phyloP scores from a whole-genome alignment of 92 coral and sea anemone species.

The Galaxea fascicularis region DNA sequence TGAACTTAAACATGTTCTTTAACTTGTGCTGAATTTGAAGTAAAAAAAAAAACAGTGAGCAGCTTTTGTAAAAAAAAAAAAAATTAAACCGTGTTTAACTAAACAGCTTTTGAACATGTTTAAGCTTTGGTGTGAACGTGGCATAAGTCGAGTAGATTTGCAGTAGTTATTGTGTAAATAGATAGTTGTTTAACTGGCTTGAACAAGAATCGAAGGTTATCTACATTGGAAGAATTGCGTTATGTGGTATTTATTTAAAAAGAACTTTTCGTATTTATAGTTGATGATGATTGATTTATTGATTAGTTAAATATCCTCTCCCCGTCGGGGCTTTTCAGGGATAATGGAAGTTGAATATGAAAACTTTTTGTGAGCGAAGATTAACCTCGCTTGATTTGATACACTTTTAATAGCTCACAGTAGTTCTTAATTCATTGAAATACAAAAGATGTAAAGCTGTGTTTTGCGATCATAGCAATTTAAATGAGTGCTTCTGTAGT shows the following conservation, averaged over 20 bases:
- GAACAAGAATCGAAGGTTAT: background rate
- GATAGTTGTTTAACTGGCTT: background rate
- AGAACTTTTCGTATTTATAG: conserved; percentile 24
- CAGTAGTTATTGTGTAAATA: background rate
- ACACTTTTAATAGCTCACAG: background rate
- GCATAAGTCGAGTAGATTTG: background rate
- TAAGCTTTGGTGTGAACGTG: too few species aligned
- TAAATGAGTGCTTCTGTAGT: background rate
- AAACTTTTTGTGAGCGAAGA: background rate
- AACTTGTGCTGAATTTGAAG: too few species aligned
- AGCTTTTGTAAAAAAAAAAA: too few species aligned
- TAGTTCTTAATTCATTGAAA: background rate
- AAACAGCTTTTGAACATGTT: too few species aligned
- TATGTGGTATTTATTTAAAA: conserved; percentile 29
- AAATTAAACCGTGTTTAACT: too few species aligned
- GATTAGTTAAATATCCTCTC: too few species aligned
- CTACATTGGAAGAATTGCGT: background rate
- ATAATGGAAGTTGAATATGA: too few species aligned
- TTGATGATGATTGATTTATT: too few species aligned
- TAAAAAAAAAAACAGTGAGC: too few species aligned
- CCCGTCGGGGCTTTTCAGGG: too few species aligned
- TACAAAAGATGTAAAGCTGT: too few species aligned
- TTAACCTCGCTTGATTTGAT: background rate
- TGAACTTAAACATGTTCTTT: too few species aligned
- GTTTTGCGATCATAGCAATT: background rate